Conservation (phyloP, 2,888 invertebrate genomes). For the Aphidoletes aphidimyza region DNA sequence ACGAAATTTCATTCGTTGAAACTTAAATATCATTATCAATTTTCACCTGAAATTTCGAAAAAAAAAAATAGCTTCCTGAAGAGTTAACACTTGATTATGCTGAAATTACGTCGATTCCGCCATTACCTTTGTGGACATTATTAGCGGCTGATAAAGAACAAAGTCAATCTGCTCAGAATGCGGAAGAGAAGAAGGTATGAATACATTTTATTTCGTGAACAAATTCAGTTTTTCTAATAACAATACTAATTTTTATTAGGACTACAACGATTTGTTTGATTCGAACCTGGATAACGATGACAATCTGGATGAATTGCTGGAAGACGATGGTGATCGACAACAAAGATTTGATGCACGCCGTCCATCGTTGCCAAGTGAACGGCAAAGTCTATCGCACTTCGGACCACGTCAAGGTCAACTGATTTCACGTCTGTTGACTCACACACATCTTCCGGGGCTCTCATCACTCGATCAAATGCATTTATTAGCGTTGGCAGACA, state of each 20-base stretch:
- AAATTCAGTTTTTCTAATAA: neutral
- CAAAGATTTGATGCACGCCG: constrained; percentile 71
- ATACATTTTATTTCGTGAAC: neutral
- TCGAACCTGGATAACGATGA: constrained; percentile 82
- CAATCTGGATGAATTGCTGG: constrained; percentile 81
- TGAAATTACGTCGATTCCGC: constrained; percentile 97
- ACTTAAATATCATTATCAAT: constrained; percentile 2
- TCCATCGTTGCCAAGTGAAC: constrained; percentile 75
- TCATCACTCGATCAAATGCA: constrained; percentile 99
- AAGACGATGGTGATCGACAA: constrained; percentile 76
- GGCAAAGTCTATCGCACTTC: constrained; percentile 84
- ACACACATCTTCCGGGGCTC: constrained; percentile 92
- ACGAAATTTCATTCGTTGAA: neutral
- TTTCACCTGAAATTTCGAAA: neutral
- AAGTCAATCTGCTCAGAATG: constrained; percentile 63
- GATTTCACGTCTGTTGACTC: constrained; percentile 89
- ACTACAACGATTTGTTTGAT: constrained; percentile 92
- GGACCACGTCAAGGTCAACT: constrained; percentile 87
- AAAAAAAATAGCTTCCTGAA: constrained; percentile 74
- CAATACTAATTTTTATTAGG: constrained; percentile 64
- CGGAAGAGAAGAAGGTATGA: constrained; percentile 69
- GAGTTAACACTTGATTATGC: constrained; percentile 92
- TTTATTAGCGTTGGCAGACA: constrained; percentile 96
- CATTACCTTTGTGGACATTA: constrained; percentile 95
- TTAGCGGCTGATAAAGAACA: constrained; percentile 93